A percentile compares a stretch with the other conserved stretches of the same genome.
Evolutionary conservation across 2,888 invertebrate genomes (phyloP).

Genomic region (Thymelicus sylvestris): DNA sequence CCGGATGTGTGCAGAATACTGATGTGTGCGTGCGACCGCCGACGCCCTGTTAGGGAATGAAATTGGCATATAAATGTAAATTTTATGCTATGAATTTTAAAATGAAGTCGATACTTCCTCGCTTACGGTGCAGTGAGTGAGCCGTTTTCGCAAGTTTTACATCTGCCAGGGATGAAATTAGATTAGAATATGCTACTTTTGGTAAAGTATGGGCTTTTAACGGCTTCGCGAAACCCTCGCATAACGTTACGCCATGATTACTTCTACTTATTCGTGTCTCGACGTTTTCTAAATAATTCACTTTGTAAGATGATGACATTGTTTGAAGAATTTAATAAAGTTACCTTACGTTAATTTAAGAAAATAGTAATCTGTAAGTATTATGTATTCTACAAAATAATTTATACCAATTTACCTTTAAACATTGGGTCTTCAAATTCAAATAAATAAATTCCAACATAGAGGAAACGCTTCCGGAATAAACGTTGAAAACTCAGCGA

Average conservation of each 20-base stretch:
- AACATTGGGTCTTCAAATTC: not conserved
- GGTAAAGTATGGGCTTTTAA: conserved; percentile 73
- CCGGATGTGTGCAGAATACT: conserved; percentile 78
- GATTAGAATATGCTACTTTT: conserved; percentile 74
- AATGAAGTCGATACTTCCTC: conserved; percentile 83
- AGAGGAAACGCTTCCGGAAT: conserved; percentile 15
- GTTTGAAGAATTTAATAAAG: too few relatives aligned
- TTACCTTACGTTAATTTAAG: too few relatives aligned
- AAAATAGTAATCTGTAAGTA: too few relatives aligned
- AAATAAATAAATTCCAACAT: conserved; percentile 21
- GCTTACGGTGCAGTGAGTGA: conserved; percentile 65
- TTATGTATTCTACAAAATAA: too few relatives aligned
- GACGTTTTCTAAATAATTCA: not conserved
- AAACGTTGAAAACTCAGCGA: conserved; percentile 39
- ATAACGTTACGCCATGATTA: conserved; percentile 41
- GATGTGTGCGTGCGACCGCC: conserved; percentile 81
- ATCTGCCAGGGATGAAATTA: conserved; percentile 76
- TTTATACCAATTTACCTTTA: not conserved
- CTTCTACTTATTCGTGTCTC: conserved; percentile 15
- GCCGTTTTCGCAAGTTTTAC: conserved; percentile 71
- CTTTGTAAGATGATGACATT: too few relatives aligned
- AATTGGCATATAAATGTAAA: conserved; percentile 85
- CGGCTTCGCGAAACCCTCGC: conserved; percentile 49
- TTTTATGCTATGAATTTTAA: conserved; percentile 85
- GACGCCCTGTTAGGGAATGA: conserved; percentile 82